These are phyloP conservation scores for Drosophila nigromelanica DNA, from an alignment of 1,140 invertebrate genomes.

Conservation along the genomic window DNA sequence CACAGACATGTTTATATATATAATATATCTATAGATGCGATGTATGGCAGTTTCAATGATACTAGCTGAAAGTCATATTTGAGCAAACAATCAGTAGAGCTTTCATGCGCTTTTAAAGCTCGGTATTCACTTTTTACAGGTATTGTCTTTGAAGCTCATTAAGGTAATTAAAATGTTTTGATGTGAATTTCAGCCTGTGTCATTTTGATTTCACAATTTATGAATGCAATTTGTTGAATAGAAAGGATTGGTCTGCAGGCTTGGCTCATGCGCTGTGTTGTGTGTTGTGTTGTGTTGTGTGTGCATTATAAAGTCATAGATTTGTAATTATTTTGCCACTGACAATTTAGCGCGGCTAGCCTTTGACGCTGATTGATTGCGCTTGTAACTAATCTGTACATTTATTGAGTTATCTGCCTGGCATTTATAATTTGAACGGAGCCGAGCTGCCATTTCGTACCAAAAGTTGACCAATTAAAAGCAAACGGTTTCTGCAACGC, in stretches of 20 bases:
- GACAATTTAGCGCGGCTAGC: conserved; percentile 56
- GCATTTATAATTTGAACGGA: conserved; percentile 69
- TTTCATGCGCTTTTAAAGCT: too few relatives aligned
- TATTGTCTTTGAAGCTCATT: background rate
- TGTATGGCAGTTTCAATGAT: background rate
- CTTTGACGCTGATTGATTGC: conserved; percentile 81
- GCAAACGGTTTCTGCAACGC: conserved; percentile 78
- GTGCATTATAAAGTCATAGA: conserved; percentile 41
- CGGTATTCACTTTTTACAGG: too few relatives aligned
- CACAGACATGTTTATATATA: conserved; percentile 2
- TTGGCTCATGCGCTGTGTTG: background rate
- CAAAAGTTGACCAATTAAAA: conserved; percentile 69
- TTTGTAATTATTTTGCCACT: conserved; percentile 36
- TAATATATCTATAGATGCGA: background rate
- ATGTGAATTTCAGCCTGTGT: conserved; percentile 7
- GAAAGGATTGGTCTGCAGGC: conserved; percentile 25
- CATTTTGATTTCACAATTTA: conserved; percentile 15
- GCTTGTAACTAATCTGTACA: conserved; percentile 80
- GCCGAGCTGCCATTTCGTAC: background rate
- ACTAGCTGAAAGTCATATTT: conserved; percentile 14
- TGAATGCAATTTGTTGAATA: conserved; percentile 29
- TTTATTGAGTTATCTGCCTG: conserved; percentile 81
- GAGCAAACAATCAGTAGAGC: background rate
- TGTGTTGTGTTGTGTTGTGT: background rate
- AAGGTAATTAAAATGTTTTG: too few relatives aligned